These are phyloP conservation scores for Amphipyra berbera DNA, from an alignment of 2,888 invertebrate species.

Conservation along the genomic window DNA sequence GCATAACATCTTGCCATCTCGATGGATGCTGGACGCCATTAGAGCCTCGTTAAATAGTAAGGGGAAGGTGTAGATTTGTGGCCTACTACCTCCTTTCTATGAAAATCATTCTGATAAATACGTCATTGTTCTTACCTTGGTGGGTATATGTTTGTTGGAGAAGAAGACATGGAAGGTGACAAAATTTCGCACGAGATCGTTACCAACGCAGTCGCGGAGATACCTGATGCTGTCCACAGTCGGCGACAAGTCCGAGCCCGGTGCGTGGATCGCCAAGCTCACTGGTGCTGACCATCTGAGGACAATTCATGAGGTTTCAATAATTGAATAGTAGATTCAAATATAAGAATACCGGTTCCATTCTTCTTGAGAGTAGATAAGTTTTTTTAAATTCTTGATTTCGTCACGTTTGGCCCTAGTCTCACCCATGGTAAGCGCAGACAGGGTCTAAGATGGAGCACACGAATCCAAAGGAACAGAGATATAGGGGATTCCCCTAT, in stretches of 20 bases:
- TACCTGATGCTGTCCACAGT: slow-evolving; percentile 95
- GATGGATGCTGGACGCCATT: too few species aligned
- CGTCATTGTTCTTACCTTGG: slow-evolving; percentile 67
- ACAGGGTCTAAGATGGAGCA: too few species aligned
- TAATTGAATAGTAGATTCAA: not conserved
- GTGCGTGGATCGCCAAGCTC: slow-evolving; percentile 96
- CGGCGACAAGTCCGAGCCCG: slow-evolving; percentile 94
- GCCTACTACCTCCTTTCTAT: too few species aligned
- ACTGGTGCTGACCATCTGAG: slow-evolving; percentile 95
- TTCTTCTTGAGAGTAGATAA: not conserved
- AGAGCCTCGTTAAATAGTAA: too few species aligned
- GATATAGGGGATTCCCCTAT: too few species aligned
- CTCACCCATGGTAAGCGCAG: too few species aligned
- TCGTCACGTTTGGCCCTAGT: too few species aligned
- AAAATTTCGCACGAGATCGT: slow-evolving; percentile 92
- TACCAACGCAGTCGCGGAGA: slow-evolving; percentile 93
- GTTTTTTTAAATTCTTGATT: too few species aligned
- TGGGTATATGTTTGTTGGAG: slow-evolving; percentile 95
- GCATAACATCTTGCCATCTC: too few species aligned
- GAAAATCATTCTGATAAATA: not conserved
- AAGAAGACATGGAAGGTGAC: slow-evolving; percentile 97
- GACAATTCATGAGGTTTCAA: slow-evolving; percentile 20
- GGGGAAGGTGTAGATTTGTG: too few species aligned
- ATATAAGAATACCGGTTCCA: not conserved
- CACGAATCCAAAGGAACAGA: too few species aligned